A percentile compares a stretch with the other conserved stretches of the same genome.
phyloP scores from a whole-genome alignment of 2,888 invertebrate genomes.

The Leptinotarsa rubiginosa region DNA sequence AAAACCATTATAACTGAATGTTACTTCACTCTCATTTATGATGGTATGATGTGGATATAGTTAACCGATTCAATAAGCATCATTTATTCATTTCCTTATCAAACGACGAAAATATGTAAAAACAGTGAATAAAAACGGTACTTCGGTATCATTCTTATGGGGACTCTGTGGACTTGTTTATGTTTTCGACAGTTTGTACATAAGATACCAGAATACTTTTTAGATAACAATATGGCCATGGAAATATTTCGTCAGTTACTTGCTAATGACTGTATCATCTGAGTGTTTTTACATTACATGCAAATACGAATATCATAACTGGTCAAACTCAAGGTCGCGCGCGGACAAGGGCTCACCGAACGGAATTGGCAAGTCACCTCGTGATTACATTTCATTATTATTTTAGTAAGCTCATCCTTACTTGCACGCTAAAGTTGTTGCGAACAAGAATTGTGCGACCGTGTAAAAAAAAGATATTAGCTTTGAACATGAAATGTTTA shows the following conservation, averaged over 20 bases:
- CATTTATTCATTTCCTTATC: not conserved
- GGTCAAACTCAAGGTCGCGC: constrained; percentile 7
- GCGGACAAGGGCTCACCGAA: not conserved
- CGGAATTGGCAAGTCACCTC: constrained; percentile 2
- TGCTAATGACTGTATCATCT: not conserved
- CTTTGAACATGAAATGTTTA: not conserved
- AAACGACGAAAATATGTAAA: not conserved
- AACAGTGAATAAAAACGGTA: not conserved
- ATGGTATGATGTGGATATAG: too few relatives aligned
- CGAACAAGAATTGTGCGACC: not conserved
- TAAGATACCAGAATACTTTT: not conserved
- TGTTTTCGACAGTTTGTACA: not conserved
- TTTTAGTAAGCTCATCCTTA: not conserved
- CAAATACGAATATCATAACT: constrained; percentile 3
- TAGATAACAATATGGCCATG: not conserved
- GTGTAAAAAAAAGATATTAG: not conserved
- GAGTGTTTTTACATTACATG: not conserved
- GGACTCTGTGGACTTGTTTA: not conserved
- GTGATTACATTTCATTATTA: constrained; percentile 14
- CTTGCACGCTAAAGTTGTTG: not conserved
- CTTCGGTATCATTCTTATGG: not conserved
- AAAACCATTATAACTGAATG: not conserved
- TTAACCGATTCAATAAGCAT: too few relatives aligned
- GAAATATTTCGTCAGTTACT: not conserved
- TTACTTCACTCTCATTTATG: too few relatives aligned